Evolutionary conservation across 2,888 invertebrate genomes (phyloP).

Genomic region (Arenicola marina): DNA sequence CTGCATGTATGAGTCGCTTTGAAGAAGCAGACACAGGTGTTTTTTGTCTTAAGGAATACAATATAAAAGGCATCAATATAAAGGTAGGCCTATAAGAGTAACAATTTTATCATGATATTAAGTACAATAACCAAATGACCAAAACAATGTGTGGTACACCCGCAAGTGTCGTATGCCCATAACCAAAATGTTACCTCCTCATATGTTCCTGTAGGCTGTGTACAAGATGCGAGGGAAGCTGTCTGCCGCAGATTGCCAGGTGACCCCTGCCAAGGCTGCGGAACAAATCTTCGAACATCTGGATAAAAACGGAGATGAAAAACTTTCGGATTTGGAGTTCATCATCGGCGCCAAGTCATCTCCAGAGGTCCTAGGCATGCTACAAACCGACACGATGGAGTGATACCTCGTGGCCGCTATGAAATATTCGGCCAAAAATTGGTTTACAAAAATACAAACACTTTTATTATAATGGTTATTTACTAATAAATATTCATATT

Average conservation of each 20-base stretch:
- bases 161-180: not conserved
- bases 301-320: constrained; percentile 28
- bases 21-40: no score
- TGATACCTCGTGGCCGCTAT: no score
- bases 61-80: no score
- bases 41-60: no score
- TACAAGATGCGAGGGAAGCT: constrained; percentile 14
- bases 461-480: no score
- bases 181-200: not conserved
- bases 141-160: not conserved
- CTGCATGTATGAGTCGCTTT: no score
- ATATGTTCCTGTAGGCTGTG: constrained; percentile 11
- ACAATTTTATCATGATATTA: no score
- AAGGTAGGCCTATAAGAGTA: no score
- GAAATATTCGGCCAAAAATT: no score
- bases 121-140: not conserved
- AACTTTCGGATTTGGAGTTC: constrained; percentile 29
- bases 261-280: constrained; percentile 18
- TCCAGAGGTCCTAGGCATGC: constrained; percentile 16
- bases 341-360: constrained; percentile 29
- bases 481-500: no score
- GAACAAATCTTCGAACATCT: constrained; percentile 23
- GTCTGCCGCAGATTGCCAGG: not conserved
- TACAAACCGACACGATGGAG: constrained; percentile 1
- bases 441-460: no score